A percentile compares a stretch with the other conserved stretches of the same genome.
Conservation (phyloP, 2,888 invertebrate genomes). For the Dynastes grantii region DNA sequence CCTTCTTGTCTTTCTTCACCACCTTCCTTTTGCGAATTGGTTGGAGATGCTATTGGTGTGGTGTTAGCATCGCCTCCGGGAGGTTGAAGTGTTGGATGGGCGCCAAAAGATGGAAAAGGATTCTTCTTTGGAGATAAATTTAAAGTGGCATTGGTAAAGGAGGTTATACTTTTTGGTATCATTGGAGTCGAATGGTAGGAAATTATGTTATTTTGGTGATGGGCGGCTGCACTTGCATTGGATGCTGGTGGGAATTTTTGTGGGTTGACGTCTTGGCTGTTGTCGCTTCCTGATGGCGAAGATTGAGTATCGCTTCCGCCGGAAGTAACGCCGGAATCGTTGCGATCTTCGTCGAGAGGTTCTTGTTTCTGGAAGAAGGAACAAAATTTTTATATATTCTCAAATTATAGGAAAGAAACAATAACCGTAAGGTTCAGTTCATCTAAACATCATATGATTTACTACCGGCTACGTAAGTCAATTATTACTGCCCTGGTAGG, state of each 20-base stretch:
- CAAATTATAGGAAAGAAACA: too few species aligned
- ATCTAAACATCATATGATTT: too few species aligned
- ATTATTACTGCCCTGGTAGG: too few species aligned
- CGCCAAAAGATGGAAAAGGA: conserved; percentile 59
- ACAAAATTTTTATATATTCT: background rate
- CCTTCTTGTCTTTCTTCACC: conserved; percentile 51
- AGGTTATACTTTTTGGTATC: conserved; percentile 7
- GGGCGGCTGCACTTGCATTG: conserved; percentile 11
- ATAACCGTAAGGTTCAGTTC: too few species aligned
- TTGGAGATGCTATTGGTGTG: conserved; percentile 56
- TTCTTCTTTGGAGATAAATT: background rate
- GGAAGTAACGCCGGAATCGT: conserved; percentile 76
- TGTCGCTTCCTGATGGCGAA: conserved; percentile 73
- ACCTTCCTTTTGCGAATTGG: conserved; percentile 22
- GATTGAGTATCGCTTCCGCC: conserved; percentile 77
- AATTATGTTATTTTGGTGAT: background rate
- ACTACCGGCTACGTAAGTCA: too few species aligned
- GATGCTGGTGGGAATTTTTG: conserved; percentile 38
- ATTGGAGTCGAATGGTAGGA: conserved; percentile 52
- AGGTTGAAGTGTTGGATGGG: conserved; percentile 65
- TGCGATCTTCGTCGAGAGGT: conserved; percentile 69
- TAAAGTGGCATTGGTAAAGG: conserved; percentile 75
- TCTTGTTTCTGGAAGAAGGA: conserved; percentile 74
- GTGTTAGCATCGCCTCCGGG: background rate
- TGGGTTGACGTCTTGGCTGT: conserved; percentile 60